Conservation (phyloP, 2,888 invertebrate genomes). For the Erannis defoliaria region DNA sequence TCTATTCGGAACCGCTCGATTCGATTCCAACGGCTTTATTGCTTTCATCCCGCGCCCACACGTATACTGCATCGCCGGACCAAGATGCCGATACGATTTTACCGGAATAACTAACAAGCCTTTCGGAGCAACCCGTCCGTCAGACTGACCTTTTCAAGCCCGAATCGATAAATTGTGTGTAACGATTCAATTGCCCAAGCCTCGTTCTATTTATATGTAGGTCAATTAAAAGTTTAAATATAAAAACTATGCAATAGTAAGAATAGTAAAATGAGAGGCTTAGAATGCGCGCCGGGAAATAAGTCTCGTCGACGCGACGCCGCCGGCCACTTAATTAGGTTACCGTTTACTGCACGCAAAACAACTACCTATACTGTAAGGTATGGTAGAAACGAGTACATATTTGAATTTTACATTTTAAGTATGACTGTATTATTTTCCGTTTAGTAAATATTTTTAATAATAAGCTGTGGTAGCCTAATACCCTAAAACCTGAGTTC, state of each 20-base stretch:
- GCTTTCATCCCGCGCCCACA: slow-evolving; percentile 37
- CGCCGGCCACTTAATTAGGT: slow-evolving; percentile 21
- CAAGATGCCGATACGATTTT: slow-evolving; percentile 32
- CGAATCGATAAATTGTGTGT: slow-evolving; percentile 16
- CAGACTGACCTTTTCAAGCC: slow-evolving; percentile 23
- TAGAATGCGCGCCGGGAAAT: slow-evolving; percentile 12
- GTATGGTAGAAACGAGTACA: no score
- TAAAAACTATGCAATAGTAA: neutral
- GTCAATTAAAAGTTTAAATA: slow-evolving; percentile 24
- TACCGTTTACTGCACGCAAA: slow-evolving; percentile 13
- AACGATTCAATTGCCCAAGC: slow-evolving; percentile 23
- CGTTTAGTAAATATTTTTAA: no score
- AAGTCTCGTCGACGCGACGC: slow-evolving; percentile 13
- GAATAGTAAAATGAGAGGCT: slow-evolving; percentile 10
- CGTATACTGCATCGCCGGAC: slow-evolving; percentile 24
- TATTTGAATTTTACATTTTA: no score
- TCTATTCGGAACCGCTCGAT: slow-evolving; percentile 44
- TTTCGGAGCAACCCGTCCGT: slow-evolving; percentile 11
- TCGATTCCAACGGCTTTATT: slow-evolving; percentile 48
- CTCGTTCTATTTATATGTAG: slow-evolving; percentile 8
- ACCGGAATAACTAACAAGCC: slow-evolving; percentile 39
- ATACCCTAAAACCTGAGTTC: no score
- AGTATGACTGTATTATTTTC: no score
- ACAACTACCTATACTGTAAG: slow-evolving; percentile 1
- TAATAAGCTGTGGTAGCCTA: no score